phyloP scores from a whole-genome alignment of 2,113 vertebrate species.

The Cephalopholis sonnerati region DNA sequence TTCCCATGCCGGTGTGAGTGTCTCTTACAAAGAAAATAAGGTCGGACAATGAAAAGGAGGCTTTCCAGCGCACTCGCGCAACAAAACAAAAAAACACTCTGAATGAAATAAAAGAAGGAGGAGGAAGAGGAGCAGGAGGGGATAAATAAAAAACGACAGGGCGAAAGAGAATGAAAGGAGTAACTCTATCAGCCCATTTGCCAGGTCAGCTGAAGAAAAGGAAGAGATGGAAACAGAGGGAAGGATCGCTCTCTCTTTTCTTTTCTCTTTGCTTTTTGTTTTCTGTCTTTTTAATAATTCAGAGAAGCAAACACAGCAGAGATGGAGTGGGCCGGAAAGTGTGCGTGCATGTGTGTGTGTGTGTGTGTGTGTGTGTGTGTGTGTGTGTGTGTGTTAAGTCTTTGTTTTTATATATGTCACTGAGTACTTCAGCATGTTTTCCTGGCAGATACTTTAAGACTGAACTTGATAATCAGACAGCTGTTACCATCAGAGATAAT shows the following conservation, averaged over 20 bases:
- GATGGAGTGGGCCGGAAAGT: constrained; percentile 58
- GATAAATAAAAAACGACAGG: constrained; percentile 62
- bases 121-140: constrained; percentile 30
- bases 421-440: background rate
- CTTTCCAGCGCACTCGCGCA: constrained; percentile 19
- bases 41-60: constrained; percentile 64
- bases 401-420: constrained; percentile 45
- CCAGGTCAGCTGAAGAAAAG: constrained; percentile 75
- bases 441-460: background rate
- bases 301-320: constrained; percentile 72
- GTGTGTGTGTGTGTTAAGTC: constrained; percentile 19
- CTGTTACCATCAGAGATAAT: background rate
- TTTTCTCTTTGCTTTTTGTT: constrained; percentile 77
- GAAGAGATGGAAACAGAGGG: constrained; percentile 52
- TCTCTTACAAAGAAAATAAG: constrained; percentile 69
- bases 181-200: constrained; percentile 73
- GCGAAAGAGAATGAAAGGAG: constrained; percentile 50
- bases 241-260: constrained; percentile 49
- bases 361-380: constrained; percentile 4
- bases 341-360: background rate
- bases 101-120: constrained; percentile 61
- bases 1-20: constrained; percentile 75
- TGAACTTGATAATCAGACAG: background rate
- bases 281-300: constrained; percentile 80
- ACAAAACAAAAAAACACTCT: constrained; percentile 46